These are phyloP conservation scores for Pogonomyrmex barbatus DNA, from an alignment of 1,140 invertebrate genomes.

Conservation along the genomic window DNA sequence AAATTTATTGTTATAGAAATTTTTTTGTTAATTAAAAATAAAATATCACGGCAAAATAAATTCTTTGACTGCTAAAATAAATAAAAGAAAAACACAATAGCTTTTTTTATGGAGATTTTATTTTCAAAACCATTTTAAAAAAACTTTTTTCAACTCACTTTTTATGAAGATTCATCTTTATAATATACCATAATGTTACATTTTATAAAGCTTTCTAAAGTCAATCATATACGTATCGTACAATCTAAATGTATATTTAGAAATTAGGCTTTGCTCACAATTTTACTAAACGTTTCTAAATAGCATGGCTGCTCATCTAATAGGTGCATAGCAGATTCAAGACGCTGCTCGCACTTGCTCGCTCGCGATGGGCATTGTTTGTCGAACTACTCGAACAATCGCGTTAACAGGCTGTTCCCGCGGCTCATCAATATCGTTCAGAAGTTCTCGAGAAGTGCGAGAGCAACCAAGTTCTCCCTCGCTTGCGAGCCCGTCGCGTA, in stretches of 20 bases:
- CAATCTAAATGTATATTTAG: not conserved
- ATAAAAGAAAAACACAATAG: not conserved
- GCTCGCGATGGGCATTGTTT: conserved; percentile 49
- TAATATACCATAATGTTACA: not conserved
- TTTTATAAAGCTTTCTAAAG: not conserved
- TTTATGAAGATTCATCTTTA: not conserved
- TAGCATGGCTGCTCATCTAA: conserved; percentile 38
- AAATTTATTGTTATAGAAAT: not conserved
- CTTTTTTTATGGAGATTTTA: not conserved
- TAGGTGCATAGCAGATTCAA: conserved; percentile 26
- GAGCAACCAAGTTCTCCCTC: conserved; percentile 33
- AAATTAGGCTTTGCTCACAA: not conserved
- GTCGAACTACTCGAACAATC: conserved; percentile 58
- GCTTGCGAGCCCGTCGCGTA: conserved; percentile 45
- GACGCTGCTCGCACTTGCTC: conserved; percentile 14
- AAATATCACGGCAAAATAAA: not conserved
- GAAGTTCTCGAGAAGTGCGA: conserved; percentile 29
- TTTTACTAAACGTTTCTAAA: conserved; percentile 21
- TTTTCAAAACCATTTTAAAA: not conserved
- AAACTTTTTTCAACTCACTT: not conserved
- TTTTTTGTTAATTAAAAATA: conserved; percentile 19
- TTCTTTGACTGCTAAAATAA: not conserved
- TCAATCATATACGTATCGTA: not conserved
- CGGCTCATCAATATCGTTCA: conserved; percentile 63
- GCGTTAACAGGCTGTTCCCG: conserved; percentile 60